Evolutionary conservation across 1,140 invertebrate species (phyloP).

Genomic region (Trissolcus basalis): DNA sequence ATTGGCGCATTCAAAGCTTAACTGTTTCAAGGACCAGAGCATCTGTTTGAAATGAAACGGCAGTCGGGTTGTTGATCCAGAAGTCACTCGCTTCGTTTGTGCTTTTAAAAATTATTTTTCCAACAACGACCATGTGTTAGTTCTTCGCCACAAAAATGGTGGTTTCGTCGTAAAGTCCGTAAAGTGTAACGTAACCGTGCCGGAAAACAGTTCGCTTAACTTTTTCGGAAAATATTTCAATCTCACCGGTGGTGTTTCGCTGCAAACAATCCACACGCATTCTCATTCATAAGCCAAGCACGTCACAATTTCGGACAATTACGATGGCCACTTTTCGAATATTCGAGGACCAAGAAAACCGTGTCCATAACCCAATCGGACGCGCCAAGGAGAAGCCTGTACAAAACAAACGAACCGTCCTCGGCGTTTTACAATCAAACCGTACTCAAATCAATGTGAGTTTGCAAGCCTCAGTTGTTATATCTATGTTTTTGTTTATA

Average conservation of each 20-base stretch:
- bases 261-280: background rate
- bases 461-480: slow-evolving; percentile 20
- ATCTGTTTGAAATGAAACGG: slow-evolving; percentile 56
- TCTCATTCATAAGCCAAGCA: background rate
- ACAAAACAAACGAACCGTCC: slow-evolving; percentile 78
- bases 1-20: slow-evolving; percentile 41
- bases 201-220: background rate
- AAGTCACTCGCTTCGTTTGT: slow-evolving; percentile 7
- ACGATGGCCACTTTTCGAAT: slow-evolving; percentile 81
- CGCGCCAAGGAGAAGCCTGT: slow-evolving; percentile 58
- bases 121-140: slow-evolving; percentile 39
- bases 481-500: too few species aligned
- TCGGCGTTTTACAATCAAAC: slow-evolving; percentile 76
- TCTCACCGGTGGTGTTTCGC: too few species aligned
- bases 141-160: slow-evolving; percentile 16
- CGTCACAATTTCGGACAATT: slow-evolving; percentile 33
- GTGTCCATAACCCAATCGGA: slow-evolving; percentile 57
- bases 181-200: slow-evolving; percentile 12
- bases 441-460: slow-evolving; percentile 70
- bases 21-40: slow-evolving; percentile 37
- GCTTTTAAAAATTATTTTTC: slow-evolving; percentile 18
- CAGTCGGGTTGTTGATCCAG: slow-evolving; percentile 43
- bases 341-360: slow-evolving; percentile 83
- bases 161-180: slow-evolving; percentile 35
- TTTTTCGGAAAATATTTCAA: background rate